These are phyloP conservation scores for Onychostruthus taczanowskii DNA, from an alignment of 2,113 vertebrate genomes.

Conservation along the genomic window DNA sequence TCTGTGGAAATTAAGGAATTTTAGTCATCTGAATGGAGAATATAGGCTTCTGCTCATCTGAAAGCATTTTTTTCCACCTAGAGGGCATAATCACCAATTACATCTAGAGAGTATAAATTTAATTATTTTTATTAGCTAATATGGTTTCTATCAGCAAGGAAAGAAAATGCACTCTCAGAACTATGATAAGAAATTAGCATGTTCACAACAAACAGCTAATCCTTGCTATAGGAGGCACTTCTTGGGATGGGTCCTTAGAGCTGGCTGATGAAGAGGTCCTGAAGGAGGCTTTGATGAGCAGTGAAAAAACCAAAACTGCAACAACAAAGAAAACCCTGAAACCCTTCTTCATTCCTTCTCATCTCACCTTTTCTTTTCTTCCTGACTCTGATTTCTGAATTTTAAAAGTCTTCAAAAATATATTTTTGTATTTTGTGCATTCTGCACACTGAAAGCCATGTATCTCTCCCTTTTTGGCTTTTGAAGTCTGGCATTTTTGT, in stretches of 20 bases:
- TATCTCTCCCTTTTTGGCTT: not conserved
- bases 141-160: not conserved
- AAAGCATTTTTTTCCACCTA: conserved; percentile 41
- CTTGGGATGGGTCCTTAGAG: not conserved
- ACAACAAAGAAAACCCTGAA: conserved; percentile 40
- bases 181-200: not conserved
- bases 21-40: not conserved
- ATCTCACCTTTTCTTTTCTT: conserved; percentile 32
- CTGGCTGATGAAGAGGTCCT: not conserved
- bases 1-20: conserved; percentile 11
- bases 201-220: not conserved
- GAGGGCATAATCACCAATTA: conserved; percentile 45
- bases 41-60: not conserved
- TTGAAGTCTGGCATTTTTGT: conserved; percentile 32
- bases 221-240: not conserved
- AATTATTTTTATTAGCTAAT: conserved; percentile 49
- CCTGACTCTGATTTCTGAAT: conserved; percentile 11
- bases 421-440: not conserved
- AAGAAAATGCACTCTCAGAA: not conserved
- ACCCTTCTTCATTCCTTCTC: not conserved
- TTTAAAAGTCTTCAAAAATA: conserved; percentile 1
- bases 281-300: not conserved
- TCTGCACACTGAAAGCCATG: not conserved
- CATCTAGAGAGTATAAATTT: conserved; percentile 16
- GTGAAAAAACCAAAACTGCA: not conserved